phyloP scores from a whole-genome alignment of 2,888 invertebrate species.

The Yponomeuta evonymella region DNA sequence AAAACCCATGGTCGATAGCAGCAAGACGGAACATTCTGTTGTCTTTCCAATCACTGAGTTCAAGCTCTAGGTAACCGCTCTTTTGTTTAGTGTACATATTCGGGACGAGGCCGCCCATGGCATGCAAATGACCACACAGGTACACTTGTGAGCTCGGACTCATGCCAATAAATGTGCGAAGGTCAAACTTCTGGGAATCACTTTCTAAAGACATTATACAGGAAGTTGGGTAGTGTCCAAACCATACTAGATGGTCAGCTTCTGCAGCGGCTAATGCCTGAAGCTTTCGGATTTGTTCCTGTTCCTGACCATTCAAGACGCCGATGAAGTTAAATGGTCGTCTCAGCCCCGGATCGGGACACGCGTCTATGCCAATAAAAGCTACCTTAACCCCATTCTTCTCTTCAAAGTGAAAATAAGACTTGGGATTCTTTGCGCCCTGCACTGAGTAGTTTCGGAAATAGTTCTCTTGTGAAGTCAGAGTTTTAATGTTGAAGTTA shows the following conservation, averaged over 20 bases:
- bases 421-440: conserved; percentile 80
- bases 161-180: conserved; percentile 77
- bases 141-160: conserved; percentile 82
- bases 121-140: conserved; percentile 93
- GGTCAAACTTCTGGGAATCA: conserved; percentile 59
- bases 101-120: conserved; percentile 85
- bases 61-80: conserved; percentile 89
- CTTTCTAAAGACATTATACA: conserved; percentile 81
- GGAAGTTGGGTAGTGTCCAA: conserved; percentile 95
- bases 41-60: conserved; percentile 95
- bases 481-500: conserved; percentile 88
- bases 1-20: conserved; percentile 92
- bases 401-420: conserved; percentile 80
- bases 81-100: conserved; percentile 92
- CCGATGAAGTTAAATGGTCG: conserved; percentile 95
- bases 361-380: conserved; percentile 92
- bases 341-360: conserved; percentile 89
- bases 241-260: conserved; percentile 74
- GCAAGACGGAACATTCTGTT: conserved; percentile 88
- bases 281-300: conserved; percentile 73
- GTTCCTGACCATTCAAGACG: conserved; percentile 76
- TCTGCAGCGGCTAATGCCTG: conserved; percentile 69
- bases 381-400: conserved; percentile 80
- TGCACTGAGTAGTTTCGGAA: conserved; percentile 87
- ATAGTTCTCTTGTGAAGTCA: conserved; percentile 83